Percentiles rank a stretch among this genome's conserved stretches.
These are phyloP conservation scores for Lasioglossum malachurum DNA, from an alignment of 2,888 invertebrate genomes.

Conservation along the genomic window DNA sequence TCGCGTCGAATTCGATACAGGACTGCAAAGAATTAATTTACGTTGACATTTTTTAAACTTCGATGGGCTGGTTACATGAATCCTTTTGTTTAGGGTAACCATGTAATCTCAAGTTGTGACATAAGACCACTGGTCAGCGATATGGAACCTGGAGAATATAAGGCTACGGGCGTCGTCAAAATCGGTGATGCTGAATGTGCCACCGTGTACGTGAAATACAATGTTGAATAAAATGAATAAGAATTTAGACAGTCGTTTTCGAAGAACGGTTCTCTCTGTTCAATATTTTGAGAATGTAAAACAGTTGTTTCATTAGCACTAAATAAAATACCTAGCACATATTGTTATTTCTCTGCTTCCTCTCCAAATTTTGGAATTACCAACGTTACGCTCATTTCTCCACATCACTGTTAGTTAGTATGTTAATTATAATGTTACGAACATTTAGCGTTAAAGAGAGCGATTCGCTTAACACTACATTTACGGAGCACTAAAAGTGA, in stretches of 20 bases:
- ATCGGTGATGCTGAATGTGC: no score
- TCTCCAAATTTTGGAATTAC: not conserved
- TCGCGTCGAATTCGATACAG: not conserved
- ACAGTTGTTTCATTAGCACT: not conserved
- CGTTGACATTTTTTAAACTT: not conserved
- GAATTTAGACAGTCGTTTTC: not conserved
- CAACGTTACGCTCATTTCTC: not conserved
- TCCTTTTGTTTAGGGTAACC: slow-evolving; percentile 26
- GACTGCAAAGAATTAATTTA: not conserved
- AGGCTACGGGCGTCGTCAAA: no score
- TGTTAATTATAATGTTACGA: not conserved
- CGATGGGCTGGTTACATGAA: not conserved
- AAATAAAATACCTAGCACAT: not conserved
- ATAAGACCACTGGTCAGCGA: not conserved
- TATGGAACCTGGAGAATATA: slow-evolving; percentile 14
- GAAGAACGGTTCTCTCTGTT: not conserved
- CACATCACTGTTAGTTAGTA: not conserved
- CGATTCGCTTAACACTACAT: not conserved
- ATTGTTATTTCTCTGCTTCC: not conserved
- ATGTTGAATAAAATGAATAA: no score
- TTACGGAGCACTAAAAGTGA: no score
- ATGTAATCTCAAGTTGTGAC: not conserved
- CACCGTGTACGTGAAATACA: no score
- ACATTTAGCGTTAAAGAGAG: not conserved
- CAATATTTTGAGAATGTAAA: not conserved